Evolutionary conservation across 2,888 invertebrate genomes (phyloP).

Genomic region (Macaria notata): DNA sequence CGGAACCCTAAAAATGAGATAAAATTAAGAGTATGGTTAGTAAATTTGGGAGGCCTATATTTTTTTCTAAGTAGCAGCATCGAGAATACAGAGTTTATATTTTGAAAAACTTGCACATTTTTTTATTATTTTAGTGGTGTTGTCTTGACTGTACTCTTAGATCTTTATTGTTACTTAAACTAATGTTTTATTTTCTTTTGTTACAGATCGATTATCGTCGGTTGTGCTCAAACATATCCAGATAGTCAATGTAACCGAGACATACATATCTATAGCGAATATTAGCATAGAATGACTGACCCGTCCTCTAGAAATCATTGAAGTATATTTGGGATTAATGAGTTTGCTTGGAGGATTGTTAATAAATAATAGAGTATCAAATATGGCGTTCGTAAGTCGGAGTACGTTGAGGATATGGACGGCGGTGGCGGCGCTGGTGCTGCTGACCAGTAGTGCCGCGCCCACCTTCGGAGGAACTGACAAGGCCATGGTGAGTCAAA

Average conservation of each 20-base stretch:
- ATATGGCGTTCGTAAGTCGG: conserved; percentile 62
- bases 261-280: conserved; percentile 52
- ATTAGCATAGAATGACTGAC: conserved; percentile 49
- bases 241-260: conserved; percentile 47
- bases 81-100: no score
- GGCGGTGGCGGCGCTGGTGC: conserved; percentile 53
- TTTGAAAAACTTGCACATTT: no score
- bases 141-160: no score
- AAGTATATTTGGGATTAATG: conserved; percentile 59
- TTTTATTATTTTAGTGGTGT: no score
- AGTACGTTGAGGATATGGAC: conserved; percentile 67
- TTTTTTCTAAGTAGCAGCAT: no score
- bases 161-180: not conserved
- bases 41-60: no score
- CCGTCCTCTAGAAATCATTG: conserved; percentile 58
- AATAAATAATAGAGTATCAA: conserved; percentile 44
- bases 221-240: conserved; percentile 52
- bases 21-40: no score
- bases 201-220: conserved; percentile 61
- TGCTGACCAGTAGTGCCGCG: conserved; percentile 66
- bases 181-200: conserved; percentile 42
- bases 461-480: conserved; percentile 69
- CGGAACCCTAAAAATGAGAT: no score
- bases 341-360: conserved; percentile 44
- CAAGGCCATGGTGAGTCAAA: conserved; percentile 69